Percentiles rank a stretch among this genome's conserved stretches.
Conservation (phyloP, 2,888 invertebrate genomes). For the Himalopsyche anomala region DNA sequence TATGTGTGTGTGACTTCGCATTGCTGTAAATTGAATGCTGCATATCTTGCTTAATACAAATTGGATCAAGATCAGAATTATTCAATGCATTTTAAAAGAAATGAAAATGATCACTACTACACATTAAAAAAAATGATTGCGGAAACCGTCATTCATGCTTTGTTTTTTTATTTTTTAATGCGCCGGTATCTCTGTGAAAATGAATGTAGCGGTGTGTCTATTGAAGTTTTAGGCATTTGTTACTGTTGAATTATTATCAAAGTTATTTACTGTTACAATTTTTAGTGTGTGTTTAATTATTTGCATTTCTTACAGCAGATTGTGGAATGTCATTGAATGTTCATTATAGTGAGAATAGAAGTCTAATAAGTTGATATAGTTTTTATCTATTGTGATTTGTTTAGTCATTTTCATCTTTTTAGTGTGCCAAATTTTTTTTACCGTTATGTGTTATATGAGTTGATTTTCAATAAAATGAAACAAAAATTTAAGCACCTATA, state of each 20-base stretch:
- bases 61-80: too few species aligned
- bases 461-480: constrained; percentile 37
- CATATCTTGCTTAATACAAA: too few species aligned
- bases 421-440: constrained; percentile 40
- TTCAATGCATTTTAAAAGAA: too few species aligned
- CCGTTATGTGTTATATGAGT: constrained; percentile 35
- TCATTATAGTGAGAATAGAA: constrained; percentile 5
- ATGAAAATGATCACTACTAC: too few species aligned
- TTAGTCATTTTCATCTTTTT: constrained; percentile 43
- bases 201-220: not conserved
- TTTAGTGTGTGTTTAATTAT: not conserved
- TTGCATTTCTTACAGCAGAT: constrained; percentile 22
- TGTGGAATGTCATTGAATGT: constrained; percentile 6
- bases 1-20: too few species aligned
- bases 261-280: constrained; percentile 1
- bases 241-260: constrained; percentile 22
- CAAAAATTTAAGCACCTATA: not conserved
- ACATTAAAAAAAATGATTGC: too few species aligned
- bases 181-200: not conserved
- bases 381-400: constrained; percentile 16
- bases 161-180: not conserved
- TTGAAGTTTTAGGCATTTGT: not conserved
- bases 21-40: too few species aligned
- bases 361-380: constrained; percentile 12
- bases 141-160: too few species aligned